A percentile compares a stretch with the other conserved stretches of the same genome.
These are phyloP conservation scores for Lagorchestes hirsutus DNA, from an alignment of 2,797 vertebrate genomes.

Conservation along the genomic window DNA sequence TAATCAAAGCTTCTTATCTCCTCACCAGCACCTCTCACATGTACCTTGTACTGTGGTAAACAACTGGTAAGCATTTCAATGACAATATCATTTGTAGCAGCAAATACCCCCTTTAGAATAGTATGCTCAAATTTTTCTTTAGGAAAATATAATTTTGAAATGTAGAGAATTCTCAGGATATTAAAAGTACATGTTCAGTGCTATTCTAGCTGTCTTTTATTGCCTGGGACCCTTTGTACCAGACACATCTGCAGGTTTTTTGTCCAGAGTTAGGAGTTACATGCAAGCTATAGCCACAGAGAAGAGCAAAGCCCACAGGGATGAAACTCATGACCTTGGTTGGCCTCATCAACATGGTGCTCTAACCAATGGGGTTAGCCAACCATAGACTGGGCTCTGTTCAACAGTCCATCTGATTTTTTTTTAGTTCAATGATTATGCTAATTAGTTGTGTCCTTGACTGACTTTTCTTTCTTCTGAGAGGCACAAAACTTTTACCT, in stretches of 20 bases:
- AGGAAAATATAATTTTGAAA: not conserved
- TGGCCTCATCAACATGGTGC: not conserved
- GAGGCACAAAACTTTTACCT: not conserved
- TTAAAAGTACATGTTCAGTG: not conserved
- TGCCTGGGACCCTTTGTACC: not conserved
- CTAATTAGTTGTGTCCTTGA: not conserved
- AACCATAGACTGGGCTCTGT: not conserved
- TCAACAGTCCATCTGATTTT: not conserved
- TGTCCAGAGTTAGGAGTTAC: not conserved
- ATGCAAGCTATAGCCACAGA: not conserved
- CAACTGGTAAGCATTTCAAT: not conserved
- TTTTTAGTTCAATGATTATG: not conserved
- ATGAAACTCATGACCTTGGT: not conserved
- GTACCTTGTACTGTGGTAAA: not conserved
- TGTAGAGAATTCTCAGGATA: not conserved
- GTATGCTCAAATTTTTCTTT: not conserved
- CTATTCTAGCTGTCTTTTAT: not conserved
- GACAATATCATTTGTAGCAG: not conserved
- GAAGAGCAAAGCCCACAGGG: not conserved
- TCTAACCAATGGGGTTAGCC: not conserved
- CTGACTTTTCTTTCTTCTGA: not conserved
- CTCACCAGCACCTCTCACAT: not conserved
- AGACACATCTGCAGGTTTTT: not conserved
- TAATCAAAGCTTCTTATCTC: not conserved
- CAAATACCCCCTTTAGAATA: not conserved